Conservation (phyloP, 2,113 vertebrate species). For the Theropithecus gelada region DNA sequence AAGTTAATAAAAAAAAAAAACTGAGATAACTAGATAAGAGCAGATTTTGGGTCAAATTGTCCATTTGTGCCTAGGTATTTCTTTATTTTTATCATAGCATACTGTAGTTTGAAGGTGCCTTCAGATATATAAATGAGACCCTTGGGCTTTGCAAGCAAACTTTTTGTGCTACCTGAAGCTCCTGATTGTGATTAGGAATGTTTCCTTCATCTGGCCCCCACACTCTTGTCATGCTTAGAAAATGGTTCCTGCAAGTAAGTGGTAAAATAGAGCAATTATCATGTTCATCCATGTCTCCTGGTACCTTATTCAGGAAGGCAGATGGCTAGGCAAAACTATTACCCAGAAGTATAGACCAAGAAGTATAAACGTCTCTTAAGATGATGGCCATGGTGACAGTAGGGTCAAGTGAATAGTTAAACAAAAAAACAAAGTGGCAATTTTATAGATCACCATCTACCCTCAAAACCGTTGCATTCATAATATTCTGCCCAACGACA, state of each 20-base stretch:
- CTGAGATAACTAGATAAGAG: conserved; percentile 53
- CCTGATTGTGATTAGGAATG: conserved; percentile 70
- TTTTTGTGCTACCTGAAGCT: conserved; percentile 37
- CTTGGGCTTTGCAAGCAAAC: conserved; percentile 48
- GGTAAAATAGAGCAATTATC: conserved; percentile 30
- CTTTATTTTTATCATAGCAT: conserved; percentile 63
- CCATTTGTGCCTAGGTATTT: conserved; percentile 5
- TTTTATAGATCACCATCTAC: not conserved
- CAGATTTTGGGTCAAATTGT: conserved; percentile 35
- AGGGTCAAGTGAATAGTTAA: not conserved
- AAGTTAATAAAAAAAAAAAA: not conserved
- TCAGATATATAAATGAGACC: conserved; percentile 73
- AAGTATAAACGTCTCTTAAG: not conserved
- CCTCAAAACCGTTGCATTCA: not conserved
- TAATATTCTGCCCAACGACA: not conserved
- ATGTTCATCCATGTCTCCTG: conserved; percentile 48
- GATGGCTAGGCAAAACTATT: not conserved
- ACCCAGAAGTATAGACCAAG: not conserved
- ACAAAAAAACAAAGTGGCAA: not conserved
- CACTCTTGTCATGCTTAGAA: conserved; percentile 34
- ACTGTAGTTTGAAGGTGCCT: conserved; percentile 61
- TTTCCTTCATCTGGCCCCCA: conserved; percentile 68
- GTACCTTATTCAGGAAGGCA: conserved; percentile 63
- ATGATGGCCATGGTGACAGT: not conserved
- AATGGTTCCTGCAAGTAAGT: conserved; percentile 61